Base-by-base conservation (phyloP, 2,888 invertebrate genomes). In the Leptinotarsa peninsularis region DNA sequence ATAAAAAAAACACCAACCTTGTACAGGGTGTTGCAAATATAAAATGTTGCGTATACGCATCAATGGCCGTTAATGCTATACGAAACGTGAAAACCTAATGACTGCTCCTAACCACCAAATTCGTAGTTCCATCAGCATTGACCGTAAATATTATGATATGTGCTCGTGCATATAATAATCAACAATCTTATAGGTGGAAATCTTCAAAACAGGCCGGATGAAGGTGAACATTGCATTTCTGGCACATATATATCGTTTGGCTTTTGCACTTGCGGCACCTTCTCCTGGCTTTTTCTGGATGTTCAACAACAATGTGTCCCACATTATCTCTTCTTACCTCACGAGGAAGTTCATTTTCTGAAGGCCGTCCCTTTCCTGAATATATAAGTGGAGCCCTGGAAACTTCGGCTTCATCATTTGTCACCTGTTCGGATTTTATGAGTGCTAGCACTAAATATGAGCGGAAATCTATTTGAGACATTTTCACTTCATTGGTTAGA, bases 391-490 rank as follows among this genome's bases (percentile, higher is more conserved):
- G 23, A 23, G 23, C 50, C 14, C 4, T 50, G 15, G 17, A 50
- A 50, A 10, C 50, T 17, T 50, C 15, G 50, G 14, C 4, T 50
- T 56, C 18, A 18, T n/a, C 18, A 18, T 56, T 56, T 13, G n/a
- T 56, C 18, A 13, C 5, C 23, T 23, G 23, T 56, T 56, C 18
- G 18, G 56, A 56, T 56, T 56, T 56, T 5, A 56, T n/a, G n/a
- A 56, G 56, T 4, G 18, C 18, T 4, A 18, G 56, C 10, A 18
- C 56, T 56, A 21, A 4, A 56, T 18, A 56, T 13, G 56, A 56
- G 4, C 10, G n/a, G 56, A 66, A 72, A 66, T 66, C 67, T 7
- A 54, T 13, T 43, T 72, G 72, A 4, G n/a, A 66, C n/a, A 72
- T 66, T 15, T 4, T 23, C 18, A 15, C 56, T 33, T 72, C 18